These are phyloP conservation scores for Trichogramma pretiosum DNA, from an alignment of 1,140 invertebrate species.

Conservation along the genomic window DNA sequence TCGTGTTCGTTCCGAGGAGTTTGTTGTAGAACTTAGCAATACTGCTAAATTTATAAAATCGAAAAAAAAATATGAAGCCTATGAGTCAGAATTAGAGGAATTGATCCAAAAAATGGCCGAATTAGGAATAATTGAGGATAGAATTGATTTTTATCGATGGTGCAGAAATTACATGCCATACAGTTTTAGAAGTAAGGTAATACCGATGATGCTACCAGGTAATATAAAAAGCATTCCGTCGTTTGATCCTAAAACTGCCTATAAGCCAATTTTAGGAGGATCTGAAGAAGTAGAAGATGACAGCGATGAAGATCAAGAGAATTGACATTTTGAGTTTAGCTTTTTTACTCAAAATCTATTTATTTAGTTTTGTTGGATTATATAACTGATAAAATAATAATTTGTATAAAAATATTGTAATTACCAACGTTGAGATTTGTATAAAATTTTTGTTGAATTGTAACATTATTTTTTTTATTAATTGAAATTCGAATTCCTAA, in stretches of 20 bases:
- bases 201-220: slow-evolving; percentile 31
- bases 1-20: slow-evolving; percentile 28
- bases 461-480: too few relatives aligned
- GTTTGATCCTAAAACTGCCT: slow-evolving; percentile 21
- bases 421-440: too few relatives aligned
- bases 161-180: slow-evolving; percentile 32
- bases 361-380: too few relatives aligned
- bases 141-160: slow-evolving; percentile 33
- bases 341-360: too few relatives aligned
- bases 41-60: slow-evolving; percentile 14
- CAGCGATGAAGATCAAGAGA: too few relatives aligned
- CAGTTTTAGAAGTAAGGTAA: slow-evolving; percentile 29
- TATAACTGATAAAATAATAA: too few relatives aligned
- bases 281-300: neutral
- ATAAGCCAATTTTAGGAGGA: slow-evolving; percentile 19
- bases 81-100: slow-evolving; percentile 19
- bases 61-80: slow-evolving; percentile 25
- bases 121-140: slow-evolving; percentile 24
- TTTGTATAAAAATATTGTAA: too few relatives aligned
- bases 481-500: too few relatives aligned
- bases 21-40: slow-evolving; percentile 21
- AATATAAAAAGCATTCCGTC: slow-evolving; percentile 29
- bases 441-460: too few relatives aligned
- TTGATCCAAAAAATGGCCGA: slow-evolving; percentile 31
- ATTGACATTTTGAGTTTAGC: too few relatives aligned